Percentiles rank a stretch among this genome's conserved stretches.
Evolutionary conservation across 2,113 vertebrate genomes (phyloP).

Genomic region (Bungarus multicinctus): DNA sequence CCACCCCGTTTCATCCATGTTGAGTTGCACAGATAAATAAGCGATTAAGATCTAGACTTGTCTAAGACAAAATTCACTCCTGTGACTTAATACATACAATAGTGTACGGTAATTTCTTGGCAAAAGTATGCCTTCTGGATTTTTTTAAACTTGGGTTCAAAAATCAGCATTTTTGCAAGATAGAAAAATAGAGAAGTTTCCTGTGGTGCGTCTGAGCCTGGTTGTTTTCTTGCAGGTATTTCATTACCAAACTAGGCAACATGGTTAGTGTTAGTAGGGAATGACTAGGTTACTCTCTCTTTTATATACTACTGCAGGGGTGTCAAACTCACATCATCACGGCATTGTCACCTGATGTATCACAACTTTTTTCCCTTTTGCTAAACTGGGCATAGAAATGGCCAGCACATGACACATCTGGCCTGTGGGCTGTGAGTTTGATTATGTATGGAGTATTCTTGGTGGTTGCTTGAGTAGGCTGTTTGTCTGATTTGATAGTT

Average conservation of each 20-base stretch:
- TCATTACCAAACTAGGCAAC: not conserved
- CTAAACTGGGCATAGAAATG: no score
- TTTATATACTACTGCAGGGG: not conserved
- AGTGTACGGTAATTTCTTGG: not conserved
- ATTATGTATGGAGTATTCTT: not conserved
- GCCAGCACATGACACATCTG: no score
- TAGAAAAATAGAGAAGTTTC: not conserved
- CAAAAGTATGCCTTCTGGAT: not conserved
- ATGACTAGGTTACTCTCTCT: not conserved
- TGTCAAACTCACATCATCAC: no score
- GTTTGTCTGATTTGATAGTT: not conserved
- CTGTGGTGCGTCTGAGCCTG: not conserved
- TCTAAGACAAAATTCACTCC: not conserved
- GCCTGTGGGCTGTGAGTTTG: no score
- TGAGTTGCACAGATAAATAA: not conserved
- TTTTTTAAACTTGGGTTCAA: not conserved
- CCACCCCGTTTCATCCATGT: not conserved
- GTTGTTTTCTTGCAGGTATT: not conserved
- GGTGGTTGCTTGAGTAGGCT: not conserved
- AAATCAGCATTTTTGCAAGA: not conserved
- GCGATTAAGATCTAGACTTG: not conserved
- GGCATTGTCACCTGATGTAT: no score
- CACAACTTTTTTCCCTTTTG: no score
- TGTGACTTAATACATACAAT: not conserved
- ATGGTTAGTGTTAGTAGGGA: not conserved